Conservation (phyloP, 1,140 invertebrate genomes). For the Helicoverpa armigera region DNA sequence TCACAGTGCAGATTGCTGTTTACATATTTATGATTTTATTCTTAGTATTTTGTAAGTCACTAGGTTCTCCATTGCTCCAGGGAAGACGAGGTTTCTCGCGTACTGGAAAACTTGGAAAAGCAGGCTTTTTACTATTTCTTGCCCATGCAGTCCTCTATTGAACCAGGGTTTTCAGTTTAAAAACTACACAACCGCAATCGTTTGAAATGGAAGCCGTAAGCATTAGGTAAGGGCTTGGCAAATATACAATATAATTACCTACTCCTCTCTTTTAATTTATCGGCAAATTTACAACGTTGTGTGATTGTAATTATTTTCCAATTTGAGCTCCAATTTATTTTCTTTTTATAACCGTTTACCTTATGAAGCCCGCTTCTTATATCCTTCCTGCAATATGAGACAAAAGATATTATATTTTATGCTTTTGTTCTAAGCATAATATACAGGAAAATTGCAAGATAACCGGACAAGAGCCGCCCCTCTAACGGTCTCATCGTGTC, state of each 20-base stretch:
- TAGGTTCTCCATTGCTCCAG: constrained; percentile 14
- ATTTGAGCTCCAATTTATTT: too few relatives aligned
- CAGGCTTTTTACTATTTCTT: constrained; percentile 20
- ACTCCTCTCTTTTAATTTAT: too few relatives aligned
- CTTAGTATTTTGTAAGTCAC: constrained; percentile 42
- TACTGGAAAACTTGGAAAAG: neutral
- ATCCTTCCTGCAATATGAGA: neutral
- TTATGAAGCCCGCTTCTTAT: neutral
- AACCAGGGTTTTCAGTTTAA: too few relatives aligned
- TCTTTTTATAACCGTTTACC: too few relatives aligned
- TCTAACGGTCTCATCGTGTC: neutral
- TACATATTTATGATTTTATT: constrained; percentile 44
- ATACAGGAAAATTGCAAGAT: neutral
- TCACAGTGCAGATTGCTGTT: constrained; percentile 34
- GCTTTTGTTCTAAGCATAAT: neutral
- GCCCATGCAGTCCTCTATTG: neutral
- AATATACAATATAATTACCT: too few relatives aligned
- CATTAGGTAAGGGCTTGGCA: too few relatives aligned
- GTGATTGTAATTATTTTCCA: neutral
- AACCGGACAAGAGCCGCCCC: too few relatives aligned
- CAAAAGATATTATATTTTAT: neutral
- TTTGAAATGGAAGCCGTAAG: too few relatives aligned
- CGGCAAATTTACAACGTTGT: too few relatives aligned
- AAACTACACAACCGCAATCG: too few relatives aligned
- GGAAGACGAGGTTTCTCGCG: constrained; percentile 1